Percentiles rank a stretch among this genome's conserved stretches.
phyloP scores from a whole-genome alignment of 2,888 invertebrate species.

The Neoaliturus tenellus region DNA sequence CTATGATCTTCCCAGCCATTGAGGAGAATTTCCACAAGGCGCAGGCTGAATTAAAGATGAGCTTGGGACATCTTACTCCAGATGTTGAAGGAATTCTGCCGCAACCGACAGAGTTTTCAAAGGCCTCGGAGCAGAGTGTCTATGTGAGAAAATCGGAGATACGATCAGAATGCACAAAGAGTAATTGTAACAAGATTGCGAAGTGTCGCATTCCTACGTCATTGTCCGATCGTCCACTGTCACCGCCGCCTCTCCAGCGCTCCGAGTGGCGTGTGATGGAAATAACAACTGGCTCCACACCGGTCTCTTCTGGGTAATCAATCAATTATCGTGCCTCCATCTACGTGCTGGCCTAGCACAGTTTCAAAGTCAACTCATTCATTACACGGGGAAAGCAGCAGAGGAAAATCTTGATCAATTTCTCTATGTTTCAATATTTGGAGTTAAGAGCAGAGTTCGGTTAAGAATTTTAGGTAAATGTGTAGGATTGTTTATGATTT shows the following conservation, averaged over 20 bases:
- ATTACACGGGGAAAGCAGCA: slow-evolving; percentile 6
- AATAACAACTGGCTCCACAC: background rate
- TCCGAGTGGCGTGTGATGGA: background rate
- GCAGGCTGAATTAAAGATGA: slow-evolving; percentile 33
- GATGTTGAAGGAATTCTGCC: slow-evolving; percentile 33
- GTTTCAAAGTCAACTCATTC: background rate
- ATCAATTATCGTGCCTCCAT: slow-evolving; percentile 12
- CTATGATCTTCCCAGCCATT: slow-evolving; percentile 40
- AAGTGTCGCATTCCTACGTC: slow-evolving; percentile 35
- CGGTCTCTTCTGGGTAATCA: background rate
- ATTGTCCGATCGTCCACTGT: background rate
- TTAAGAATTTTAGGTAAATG: no score
- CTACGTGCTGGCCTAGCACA: background rate
- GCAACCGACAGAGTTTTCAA: slow-evolving; percentile 12
- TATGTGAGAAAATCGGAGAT: slow-evolving; percentile 41
- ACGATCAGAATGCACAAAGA: slow-evolving; percentile 43
- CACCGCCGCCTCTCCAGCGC: background rate
- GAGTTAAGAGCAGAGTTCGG: no score
- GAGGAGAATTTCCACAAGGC: slow-evolving; percentile 23
- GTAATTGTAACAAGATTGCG: slow-evolving; percentile 44
- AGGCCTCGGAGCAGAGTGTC: background rate
- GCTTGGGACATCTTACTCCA: slow-evolving; percentile 51
- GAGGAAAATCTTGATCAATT: no score
- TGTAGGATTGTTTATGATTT: no score
- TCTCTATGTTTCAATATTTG: no score